Evolutionary conservation across 2,113 vertebrate genomes (phyloP).

Genomic region (Cnemophilus loriae): DNA sequence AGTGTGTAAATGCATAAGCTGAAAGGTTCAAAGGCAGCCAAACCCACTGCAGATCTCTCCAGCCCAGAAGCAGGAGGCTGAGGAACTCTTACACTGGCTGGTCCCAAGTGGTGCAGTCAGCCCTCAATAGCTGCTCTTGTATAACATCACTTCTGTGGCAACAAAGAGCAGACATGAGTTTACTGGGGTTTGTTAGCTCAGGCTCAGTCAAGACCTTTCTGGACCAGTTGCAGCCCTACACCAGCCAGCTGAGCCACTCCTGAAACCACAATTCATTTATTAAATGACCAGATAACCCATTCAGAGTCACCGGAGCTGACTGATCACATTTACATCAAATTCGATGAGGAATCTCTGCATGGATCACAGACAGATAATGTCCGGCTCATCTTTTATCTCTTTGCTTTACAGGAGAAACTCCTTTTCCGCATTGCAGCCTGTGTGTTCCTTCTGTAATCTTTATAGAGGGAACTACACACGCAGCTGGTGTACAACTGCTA

Average conservation of each 20-base stretch:
- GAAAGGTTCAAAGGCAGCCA: background rate
- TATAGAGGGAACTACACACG: background rate
- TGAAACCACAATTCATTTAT: background rate
- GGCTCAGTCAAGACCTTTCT: background rate
- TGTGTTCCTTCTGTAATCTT: background rate
- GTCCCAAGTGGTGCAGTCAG: background rate
- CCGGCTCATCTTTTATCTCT: background rate
- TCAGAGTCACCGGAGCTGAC: background rate
- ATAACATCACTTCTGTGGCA: background rate
- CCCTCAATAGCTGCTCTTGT: fast-evolving
- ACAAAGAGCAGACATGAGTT: background rate
- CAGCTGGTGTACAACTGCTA: background rate
- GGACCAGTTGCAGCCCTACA: background rate
- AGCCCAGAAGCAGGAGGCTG: background rate
- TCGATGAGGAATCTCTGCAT: background rate
- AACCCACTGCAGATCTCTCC: background rate
- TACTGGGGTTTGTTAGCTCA: background rate
- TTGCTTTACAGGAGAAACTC: background rate
- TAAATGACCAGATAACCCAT: background rate
- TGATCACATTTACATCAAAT: background rate
- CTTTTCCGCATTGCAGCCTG: background rate
- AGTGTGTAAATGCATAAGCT: background rate
- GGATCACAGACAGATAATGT: background rate
- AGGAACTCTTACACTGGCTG: background rate
- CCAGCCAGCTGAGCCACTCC: background rate